Base-by-base conservation (phyloP, 2,888 invertebrate genomes). In the Heliconius charithonia region DNA sequence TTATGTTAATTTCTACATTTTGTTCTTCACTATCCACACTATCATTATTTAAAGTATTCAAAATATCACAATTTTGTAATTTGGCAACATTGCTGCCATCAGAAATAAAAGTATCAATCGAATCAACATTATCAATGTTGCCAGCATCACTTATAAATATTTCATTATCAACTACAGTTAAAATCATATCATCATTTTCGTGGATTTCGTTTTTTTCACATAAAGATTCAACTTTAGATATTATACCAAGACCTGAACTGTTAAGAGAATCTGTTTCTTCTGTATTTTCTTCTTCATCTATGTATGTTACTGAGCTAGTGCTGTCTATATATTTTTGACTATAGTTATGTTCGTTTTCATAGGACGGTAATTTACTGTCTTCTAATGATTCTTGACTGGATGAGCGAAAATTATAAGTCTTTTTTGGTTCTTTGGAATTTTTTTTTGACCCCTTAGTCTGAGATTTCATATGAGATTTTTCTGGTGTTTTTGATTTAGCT, bases 401-500 rank as follows among this genome's bases (percentile, higher is more conserved):
- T 80, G 86, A 88, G 85, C 89, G 89, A 81, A 90, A 85, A 76
- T 85, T 87, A 83, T 89, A 88, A 77, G 86, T 85, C 75, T 87
- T 90, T 76, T 86, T 82, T 65, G 83, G 76, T 29, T 85, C 84
- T 82, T 83, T 85, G 4, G 85, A 75, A 76, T 81, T 79, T 83
- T 85, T 76, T 85, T 89, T 77, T 86, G 88, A 73, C 80, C 87
- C 63, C 25, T 74, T 74, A 22, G 41, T 27, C 19, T 84, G 87
- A 45, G 86, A 79, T 84, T 88, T 90, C 0, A 85, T 78, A 77
- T 89, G 87, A 19, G 85, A 87, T 86, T 95, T 95, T 79, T 95
- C 95, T 74, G 95, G 95, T 0, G 95, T 94, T 85, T 94, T 95
- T 2, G 95, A 93, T 81, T 95, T 95, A 0, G 95, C 95, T 86